Conservation (phyloP, 2,797 vertebrate genomes). For the Acridotheres tristis region DNA sequence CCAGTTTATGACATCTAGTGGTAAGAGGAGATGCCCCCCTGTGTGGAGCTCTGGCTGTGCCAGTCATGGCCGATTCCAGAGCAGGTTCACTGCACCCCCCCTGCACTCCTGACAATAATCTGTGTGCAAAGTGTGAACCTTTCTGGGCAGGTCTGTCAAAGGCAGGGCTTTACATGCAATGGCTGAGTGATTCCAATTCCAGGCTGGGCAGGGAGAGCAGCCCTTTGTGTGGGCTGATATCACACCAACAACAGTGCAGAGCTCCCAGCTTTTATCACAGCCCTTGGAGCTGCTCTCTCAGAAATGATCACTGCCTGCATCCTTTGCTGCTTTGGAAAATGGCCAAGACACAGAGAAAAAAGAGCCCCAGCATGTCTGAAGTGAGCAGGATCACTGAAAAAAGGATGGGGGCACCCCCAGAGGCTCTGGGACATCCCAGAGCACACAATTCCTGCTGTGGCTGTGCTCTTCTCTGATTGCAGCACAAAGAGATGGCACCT, state of each 20-base stretch:
- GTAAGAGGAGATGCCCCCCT: not conserved
- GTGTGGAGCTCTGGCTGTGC: not conserved
- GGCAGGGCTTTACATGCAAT: not conserved
- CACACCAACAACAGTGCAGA: not conserved
- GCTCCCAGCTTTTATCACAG: not conserved
- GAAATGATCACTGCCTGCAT: not conserved
- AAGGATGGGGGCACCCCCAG: not conserved
- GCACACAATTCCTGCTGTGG: not conserved
- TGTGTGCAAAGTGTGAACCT: not conserved
- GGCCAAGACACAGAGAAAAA: not conserved
- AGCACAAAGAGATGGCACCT: not conserved
- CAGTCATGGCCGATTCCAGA: not conserved
- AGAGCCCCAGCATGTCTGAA: not conserved
- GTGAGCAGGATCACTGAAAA: not conserved
- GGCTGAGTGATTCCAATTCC: not conserved
- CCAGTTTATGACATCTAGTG: slow-evolving; percentile 35
- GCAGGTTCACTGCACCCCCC: not conserved
- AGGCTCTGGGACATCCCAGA: not conserved
- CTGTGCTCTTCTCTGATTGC: not conserved
- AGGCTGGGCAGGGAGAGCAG: not conserved
- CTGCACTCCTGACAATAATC: not conserved
- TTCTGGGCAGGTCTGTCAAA: not conserved
- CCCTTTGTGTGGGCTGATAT: not conserved
- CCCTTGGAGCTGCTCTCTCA: not conserved
- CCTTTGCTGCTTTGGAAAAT: not conserved